A percentile compares a stretch with the other conserved stretches of the same genome.
Evolutionary conservation across 1,140 invertebrate genomes (phyloP).

Genomic region (Muscidifurax raptorellus): DNA sequence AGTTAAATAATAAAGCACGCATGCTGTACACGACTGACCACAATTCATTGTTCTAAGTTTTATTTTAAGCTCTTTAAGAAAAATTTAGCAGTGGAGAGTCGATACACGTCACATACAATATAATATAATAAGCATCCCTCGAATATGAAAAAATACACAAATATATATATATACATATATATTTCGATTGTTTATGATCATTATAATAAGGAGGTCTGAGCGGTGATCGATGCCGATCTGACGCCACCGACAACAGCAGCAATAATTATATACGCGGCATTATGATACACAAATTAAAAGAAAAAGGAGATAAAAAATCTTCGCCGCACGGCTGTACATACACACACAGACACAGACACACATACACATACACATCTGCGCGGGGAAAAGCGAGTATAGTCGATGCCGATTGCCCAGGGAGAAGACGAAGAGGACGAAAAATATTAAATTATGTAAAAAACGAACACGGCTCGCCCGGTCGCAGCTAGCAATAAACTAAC

Average conservation of each 20-base stretch:
- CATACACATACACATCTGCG: background rate
- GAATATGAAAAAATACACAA: too few species aligned
- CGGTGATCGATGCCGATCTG: slow-evolving; percentile 44
- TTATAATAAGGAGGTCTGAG: background rate
- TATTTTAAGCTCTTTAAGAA: slow-evolving; percentile 32
- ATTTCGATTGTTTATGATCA: background rate
- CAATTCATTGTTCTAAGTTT: slow-evolving; percentile 35
- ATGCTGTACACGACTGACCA: slow-evolving; percentile 35
- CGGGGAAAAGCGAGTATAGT: background rate
- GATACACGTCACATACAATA: background rate
- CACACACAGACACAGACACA: too few species aligned
- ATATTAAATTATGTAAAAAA: slow-evolving; percentile 47
- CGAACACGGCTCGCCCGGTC: slow-evolving; percentile 65
- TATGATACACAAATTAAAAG: background rate
- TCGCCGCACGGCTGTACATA: background rate
- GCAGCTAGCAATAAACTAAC: slow-evolving; percentile 71
- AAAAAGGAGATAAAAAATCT: slow-evolving; percentile 3
- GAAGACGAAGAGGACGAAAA: slow-evolving; percentile 9
- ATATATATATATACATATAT: background rate
- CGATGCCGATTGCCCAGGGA: slow-evolving; percentile 27
- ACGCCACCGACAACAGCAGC: slow-evolving; percentile 12
- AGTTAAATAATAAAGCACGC: background rate
- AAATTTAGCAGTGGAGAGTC: slow-evolving; percentile 28
- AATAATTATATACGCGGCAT: slow-evolving; percentile 5
- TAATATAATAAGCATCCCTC: too few species aligned